A percentile compares a stretch with the other conserved stretches of the same genome.
Conservation (phyloP, 2,797 vertebrate genomes). For the Ctenopoma multispine region DNA sequence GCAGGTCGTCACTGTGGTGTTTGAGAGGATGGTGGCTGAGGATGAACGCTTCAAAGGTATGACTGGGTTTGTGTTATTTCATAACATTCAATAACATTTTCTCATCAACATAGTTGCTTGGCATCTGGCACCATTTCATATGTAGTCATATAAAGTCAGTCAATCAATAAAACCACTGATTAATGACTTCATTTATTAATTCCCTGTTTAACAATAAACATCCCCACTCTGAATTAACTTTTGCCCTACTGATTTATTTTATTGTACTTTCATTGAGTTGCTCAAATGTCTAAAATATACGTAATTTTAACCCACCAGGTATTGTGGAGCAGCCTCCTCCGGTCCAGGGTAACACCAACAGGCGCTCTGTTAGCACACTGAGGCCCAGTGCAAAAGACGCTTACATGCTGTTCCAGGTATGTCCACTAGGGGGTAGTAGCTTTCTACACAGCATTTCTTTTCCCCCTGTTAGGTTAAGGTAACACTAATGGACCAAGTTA, state of each 20-base stretch:
- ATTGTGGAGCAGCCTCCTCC: constrained; percentile 86
- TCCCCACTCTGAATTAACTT: too few relatives aligned
- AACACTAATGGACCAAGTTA: background rate
- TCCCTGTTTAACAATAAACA: too few relatives aligned
- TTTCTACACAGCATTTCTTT: constrained; percentile 6
- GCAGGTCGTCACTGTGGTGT: constrained; percentile 98
- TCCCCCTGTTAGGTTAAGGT: background rate
- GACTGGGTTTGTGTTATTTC: background rate
- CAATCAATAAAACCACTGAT: too few relatives aligned
- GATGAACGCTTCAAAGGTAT: constrained; percentile 94
- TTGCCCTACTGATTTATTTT: too few relatives aligned
- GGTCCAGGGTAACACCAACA: constrained; percentile 94
- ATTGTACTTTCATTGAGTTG: background rate
- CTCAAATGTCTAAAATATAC: background rate
- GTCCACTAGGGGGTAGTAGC: constrained; percentile 63
- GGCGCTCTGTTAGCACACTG: constrained; percentile 93
- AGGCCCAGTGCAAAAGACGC: constrained; percentile 98
- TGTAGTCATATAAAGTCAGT: too few relatives aligned
- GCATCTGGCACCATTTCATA: too few relatives aligned
- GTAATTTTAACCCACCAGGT: constrained; percentile 74
- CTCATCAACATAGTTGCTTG: too few relatives aligned
- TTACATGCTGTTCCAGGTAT: constrained; percentile 99
- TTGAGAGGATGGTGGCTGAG: constrained; percentile 98
- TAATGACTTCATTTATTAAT: too few relatives aligned
- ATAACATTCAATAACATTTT: too few relatives aligned